Evolutionary conservation across 2,797 vertebrate genomes (phyloP), one percentile per base, ranked within the genome.

Genomic region (Cercopithecus neglectus): DNA sequence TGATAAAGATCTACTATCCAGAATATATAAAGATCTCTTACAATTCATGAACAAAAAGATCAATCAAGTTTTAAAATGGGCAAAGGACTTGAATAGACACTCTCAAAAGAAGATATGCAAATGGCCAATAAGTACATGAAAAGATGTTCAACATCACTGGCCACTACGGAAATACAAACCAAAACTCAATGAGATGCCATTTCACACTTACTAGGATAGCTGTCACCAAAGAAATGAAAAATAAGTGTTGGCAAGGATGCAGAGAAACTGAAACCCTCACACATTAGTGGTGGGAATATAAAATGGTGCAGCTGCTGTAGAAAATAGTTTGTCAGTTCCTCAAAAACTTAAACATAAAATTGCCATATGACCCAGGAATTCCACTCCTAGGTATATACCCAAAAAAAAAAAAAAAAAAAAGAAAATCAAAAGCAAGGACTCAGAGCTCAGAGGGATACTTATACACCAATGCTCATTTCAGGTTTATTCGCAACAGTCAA

Each of bases 41-140:
- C 8, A 87, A 94, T 14, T 46, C 17, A 85, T 50, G 36, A 95
- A 95, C 16, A 96, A 82, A 91, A 85, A 82, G 48, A 91, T 81
- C 53, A 83, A 39, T 1, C 16, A 81, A 75, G 30, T 67, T 91
- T 91, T 79, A n/a, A 78, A 91, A 83, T 61, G 59, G 75, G 33
- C n/a, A 84, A 95, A 89, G 55, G 26, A 82, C 48, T 44, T 87
- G 64, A 89, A 92, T 6, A 93, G 67, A 86, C 16, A 83, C 82
- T 86, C 41, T 81, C 57, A 44, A 86, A 82, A 93, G 67, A 72
- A 72, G 67, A 72, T 21, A 59, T 8, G 48, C 81, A 84, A 84
- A 90, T 76, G 17, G 11, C 44, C 59, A 90, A 57, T 44, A 95
- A 90, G 41, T n/a, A 53, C 70, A 67, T 36, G 19, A 82, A 76